Base-by-base conservation (phyloP, 2,113 vertebrate genomes). In the Alces alces region DNA sequence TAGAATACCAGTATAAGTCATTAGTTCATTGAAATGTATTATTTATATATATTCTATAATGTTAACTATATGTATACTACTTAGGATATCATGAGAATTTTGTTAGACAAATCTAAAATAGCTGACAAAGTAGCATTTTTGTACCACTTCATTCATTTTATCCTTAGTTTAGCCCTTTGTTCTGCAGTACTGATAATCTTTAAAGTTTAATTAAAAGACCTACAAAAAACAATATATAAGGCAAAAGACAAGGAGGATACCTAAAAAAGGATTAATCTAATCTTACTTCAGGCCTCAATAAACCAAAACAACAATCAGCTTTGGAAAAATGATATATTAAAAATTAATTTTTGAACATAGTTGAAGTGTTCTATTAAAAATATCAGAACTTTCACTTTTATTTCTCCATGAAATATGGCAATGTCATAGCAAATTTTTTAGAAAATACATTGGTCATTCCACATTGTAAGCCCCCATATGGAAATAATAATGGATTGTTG, bases 71-170 rank as follows among this genome's bases (percentile, higher is more conserved):
- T 33, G 80, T 30, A 97, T 33, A 87, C 47, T 95, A 97, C 70
- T 98, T 98, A 96, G 54, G 84, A 95, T 93, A 96, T 91, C 79
- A 97, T 78, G 61, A 93, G 98, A 97, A 98, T 98, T 97, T 97
- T 84, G 96, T 57, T 92, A 96, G 89, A 88, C 91, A 97, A 55
- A 96, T 86, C 95, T 95, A 86, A 96, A 92, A 98, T 86, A 91
- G 64, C 47, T 97, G 89, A 96, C 88, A 97, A 97, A 96, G 89
- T 83, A 89, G 58, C 78, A 95, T 52, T 76, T 93, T 95, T 93
- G 43, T 55, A 85, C 54, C 97, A 89, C 83, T 97, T 98, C 64
- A 95, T 96, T 66, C 17, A 3, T 10, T 96, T 86, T 61, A 76
- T 97, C 96, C 61, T 91, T 86, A 85, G 13, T 33, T 60, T 43